A percentile compares a stretch with the other conserved stretches of the same genome.
These are phyloP conservation scores for Iguana delicatissima DNA, from an alignment of 2,797 vertebrate species.

Conservation along the genomic window DNA sequence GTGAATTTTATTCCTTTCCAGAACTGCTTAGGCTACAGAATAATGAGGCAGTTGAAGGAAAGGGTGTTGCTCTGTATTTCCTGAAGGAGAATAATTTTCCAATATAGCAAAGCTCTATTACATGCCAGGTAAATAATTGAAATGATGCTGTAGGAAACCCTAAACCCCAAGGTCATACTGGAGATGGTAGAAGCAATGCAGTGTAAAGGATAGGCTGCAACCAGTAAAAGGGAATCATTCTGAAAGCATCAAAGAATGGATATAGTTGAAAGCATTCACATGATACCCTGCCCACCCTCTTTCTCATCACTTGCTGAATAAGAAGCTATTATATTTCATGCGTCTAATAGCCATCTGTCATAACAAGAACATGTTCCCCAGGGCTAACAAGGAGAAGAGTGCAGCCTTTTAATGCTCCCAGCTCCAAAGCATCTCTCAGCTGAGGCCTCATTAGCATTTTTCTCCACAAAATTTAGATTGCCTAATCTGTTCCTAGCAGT, in stretches of 20 bases:
- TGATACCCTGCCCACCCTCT: conserved; percentile 21
- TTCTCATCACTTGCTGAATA: conserved; percentile 24
- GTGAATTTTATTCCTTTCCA: conserved; percentile 41
- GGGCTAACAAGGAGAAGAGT: neutral
- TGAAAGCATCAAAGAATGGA: conserved; percentile 27
- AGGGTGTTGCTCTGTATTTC: conserved; percentile 7
- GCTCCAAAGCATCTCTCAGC: neutral
- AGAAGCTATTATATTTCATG: conserved; percentile 26
- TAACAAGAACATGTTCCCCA: neutral
- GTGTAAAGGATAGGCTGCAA: conserved; percentile 25
- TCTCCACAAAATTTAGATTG: neutral
- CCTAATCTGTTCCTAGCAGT: neutral
- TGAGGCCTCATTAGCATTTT: conserved; percentile 20
- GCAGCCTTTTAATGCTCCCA: conserved; percentile 7
- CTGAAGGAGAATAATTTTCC: conserved; percentile 30
- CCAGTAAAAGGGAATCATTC: conserved; percentile 1
- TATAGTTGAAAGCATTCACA: neutral
- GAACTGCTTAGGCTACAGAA: conserved; percentile 25
- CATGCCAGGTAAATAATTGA: conserved; percentile 44
- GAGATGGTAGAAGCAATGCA: conserved; percentile 27
- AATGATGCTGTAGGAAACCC: conserved; percentile 35
- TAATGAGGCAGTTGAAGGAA: conserved; percentile 36
- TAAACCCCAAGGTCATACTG: conserved; percentile 30
- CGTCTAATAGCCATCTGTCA: conserved; percentile 6
- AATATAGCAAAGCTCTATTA: conserved; percentile 27